Conservation (phyloP, 2,113 vertebrate genomes). For the Panthera tigris region DNA sequence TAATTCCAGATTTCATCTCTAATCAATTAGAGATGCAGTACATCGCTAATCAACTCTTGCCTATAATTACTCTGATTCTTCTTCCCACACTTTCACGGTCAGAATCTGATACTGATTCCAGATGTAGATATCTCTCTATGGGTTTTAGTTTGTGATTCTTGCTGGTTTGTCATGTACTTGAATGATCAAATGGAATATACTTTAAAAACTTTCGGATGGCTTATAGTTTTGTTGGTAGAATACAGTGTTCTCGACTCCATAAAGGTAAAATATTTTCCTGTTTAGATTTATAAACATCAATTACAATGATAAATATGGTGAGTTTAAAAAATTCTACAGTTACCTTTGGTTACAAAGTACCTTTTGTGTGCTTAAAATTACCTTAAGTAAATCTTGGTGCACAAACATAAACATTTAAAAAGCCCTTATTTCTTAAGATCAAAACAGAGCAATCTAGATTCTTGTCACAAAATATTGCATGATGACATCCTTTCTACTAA, state of each 20-base stretch:
- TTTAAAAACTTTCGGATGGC: background rate
- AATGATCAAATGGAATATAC: background rate
- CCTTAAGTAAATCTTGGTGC: background rate
- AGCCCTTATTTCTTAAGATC: background rate
- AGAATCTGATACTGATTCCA: background rate
- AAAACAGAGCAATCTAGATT: background rate
- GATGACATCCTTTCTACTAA: background rate
- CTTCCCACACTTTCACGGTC: background rate
- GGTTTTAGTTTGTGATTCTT: background rate
- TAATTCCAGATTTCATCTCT: background rate
- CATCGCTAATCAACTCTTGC: background rate
- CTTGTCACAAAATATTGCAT: background rate
- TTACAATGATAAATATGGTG: background rate
- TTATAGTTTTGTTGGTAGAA: background rate
- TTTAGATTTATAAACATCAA: background rate
- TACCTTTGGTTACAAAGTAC: background rate
- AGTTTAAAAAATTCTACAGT: background rate
- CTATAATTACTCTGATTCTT: conserved; percentile 1
- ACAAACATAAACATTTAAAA: background rate
- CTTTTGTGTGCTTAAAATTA: conserved; percentile 17
- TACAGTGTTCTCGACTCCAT: background rate
- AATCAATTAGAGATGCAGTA: background rate
- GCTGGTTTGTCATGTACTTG: background rate
- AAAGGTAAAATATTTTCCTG: conserved; percentile 9
- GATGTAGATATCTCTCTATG: background rate